Evolutionary conservation across 2,113 vertebrate genomes (phyloP).

Genomic region (Petrocephalus zakoni): DNA sequence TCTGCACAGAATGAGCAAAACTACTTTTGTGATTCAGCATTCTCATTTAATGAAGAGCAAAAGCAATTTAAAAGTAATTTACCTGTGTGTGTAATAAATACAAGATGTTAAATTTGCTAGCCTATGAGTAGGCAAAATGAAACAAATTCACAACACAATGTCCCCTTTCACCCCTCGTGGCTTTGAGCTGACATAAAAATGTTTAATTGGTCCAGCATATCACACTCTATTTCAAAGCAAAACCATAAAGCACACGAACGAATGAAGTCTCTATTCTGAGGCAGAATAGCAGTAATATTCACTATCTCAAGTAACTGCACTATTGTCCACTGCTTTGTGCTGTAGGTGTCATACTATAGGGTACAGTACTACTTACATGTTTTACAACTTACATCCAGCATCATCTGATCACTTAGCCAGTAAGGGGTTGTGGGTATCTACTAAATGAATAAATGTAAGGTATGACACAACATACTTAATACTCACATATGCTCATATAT

Average conservation of each 20-base stretch:
- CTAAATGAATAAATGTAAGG: neutral
- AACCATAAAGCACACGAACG: neutral
- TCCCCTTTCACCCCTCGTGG: neutral
- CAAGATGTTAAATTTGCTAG: neutral
- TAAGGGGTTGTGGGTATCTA: neutral
- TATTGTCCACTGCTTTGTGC: neutral
- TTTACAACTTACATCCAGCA: neutral
- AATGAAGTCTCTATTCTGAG: neutral
- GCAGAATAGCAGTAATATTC: neutral
- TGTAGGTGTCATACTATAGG: neutral
- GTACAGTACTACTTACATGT: neutral
- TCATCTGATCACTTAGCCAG: neutral
- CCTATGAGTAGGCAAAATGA: neutral
- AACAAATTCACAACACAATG: neutral
- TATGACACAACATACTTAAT: neutral
- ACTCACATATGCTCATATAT: neutral
- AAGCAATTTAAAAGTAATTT: neutral
- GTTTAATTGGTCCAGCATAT: neutral
- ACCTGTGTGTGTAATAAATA: neutral
- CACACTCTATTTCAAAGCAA: neutral
- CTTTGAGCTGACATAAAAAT: neutral
- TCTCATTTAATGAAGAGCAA: conserved; percentile 19
- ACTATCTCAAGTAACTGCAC: neutral
- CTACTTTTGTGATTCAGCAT: conserved; percentile 26
- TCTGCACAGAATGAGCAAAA: conserved; percentile 22